Evolutionary conservation across 2,888 invertebrate genomes (phyloP).

Genomic region (Erebia ligea): DNA sequence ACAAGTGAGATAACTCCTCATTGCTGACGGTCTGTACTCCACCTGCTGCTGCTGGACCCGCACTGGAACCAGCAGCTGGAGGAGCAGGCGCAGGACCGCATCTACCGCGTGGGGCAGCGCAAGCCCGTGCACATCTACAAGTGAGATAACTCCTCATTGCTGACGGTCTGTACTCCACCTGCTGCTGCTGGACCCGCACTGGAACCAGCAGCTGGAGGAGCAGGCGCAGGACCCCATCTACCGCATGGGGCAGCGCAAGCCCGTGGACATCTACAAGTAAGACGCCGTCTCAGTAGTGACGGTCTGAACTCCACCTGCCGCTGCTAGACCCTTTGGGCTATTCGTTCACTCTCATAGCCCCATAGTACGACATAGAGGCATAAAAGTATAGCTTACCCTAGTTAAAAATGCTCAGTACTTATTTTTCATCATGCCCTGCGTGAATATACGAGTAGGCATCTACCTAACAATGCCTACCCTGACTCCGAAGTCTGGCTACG

Average conservation of each 20-base stretch:
- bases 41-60: slow-evolving; percentile 94
- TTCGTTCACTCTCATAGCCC: no score
- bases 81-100: slow-evolving; percentile 96
- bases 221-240: slow-evolving; percentile 98
- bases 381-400: no score
- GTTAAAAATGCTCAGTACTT: no score
- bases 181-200: slow-evolving; percentile 95
- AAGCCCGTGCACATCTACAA: slow-evolving; percentile 92
- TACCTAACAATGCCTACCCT: no score
- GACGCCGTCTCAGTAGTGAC: neutral
- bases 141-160: slow-evolving; percentile 60
- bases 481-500: no score
- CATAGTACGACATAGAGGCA: no score
- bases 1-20: slow-evolving; percentile 83
- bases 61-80: slow-evolving; percentile 99
- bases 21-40: no score
- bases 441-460: no score
- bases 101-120: slow-evolving; percentile 95
- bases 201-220: slow-evolving; percentile 98
- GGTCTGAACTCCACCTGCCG: slow-evolving; percentile 84
- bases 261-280: slow-evolving; percentile 92
- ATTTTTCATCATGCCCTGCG: no score
- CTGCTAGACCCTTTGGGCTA: no score
- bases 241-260: slow-evolving; percentile 93
- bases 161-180: no score